Evolutionary conservation across 2,797 vertebrate species (phyloP).

Genomic region (Sebastes hubbsi): DNA sequence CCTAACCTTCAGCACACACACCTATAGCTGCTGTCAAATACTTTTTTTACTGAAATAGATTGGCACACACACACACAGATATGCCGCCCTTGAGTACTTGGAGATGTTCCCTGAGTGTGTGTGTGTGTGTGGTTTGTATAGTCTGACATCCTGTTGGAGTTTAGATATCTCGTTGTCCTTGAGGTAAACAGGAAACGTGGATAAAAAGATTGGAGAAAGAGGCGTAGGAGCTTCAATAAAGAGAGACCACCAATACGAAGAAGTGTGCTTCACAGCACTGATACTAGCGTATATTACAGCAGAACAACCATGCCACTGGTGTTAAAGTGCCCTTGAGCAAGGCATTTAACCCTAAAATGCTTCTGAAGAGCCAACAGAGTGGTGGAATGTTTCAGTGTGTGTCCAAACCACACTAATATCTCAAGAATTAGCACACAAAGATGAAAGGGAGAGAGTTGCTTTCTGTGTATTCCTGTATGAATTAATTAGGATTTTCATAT

Average conservation of each 20-base stretch:
- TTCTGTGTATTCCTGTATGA: neutral
- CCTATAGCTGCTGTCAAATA: conserved; percentile 8
- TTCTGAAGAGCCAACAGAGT: neutral
- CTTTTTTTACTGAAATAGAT: conserved; percentile 10
- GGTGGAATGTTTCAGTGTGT: neutral
- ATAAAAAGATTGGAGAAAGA: neutral
- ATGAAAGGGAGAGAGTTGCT: conserved; percentile 8
- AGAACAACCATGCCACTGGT: neutral
- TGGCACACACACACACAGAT: neutral
- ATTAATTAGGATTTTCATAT: too few relatives aligned
- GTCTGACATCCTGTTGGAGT: conserved; percentile 3
- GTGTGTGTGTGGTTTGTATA: neutral
- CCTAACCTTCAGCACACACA: conserved; percentile 7
- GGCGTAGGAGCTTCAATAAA: neutral
- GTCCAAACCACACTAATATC: neutral
- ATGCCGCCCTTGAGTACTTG: conserved; percentile 2
- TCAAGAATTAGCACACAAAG: neutral
- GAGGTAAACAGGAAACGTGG: conserved; percentile 48
- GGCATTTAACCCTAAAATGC: neutral
- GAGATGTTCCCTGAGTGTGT: neutral
- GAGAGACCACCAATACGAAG: neutral
- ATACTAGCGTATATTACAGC: neutral
- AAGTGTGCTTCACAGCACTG: neutral
- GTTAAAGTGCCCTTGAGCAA: conserved; percentile 1
- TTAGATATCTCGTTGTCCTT: conserved; percentile 12